phyloP scores from a whole-genome alignment of 2,113 vertebrate species.

The Scartelaos histophorus region DNA sequence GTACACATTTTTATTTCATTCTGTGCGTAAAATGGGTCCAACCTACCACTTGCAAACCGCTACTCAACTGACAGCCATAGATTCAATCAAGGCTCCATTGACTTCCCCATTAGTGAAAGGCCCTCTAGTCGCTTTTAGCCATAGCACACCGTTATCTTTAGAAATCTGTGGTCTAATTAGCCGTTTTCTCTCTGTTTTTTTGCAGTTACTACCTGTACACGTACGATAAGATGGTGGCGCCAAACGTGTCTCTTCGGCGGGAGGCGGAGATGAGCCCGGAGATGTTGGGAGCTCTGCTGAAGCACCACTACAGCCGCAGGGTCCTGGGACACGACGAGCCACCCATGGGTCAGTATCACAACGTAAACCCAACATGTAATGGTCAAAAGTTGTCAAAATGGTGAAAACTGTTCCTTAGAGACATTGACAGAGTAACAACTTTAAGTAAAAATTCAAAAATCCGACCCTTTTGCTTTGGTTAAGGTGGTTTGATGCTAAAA shows the following conservation, averaged over 20 bases:
- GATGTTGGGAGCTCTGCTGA: slow-evolving; percentile 79
- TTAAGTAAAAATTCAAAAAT: no score
- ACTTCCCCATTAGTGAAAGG: slow-evolving; percentile 10
- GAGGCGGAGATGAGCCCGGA: slow-evolving; percentile 81
- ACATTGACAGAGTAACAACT: no score
- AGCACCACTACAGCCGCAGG: slow-evolving; percentile 79
- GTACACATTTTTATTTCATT: not conserved
- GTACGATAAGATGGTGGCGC: slow-evolving; percentile 96
- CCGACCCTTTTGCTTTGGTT: no score
- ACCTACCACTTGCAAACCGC: not conserved
- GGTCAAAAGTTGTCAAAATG: no score
- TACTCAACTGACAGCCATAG: not conserved
- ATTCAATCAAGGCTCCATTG: not conserved
- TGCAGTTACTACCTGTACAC: slow-evolving; percentile 94
- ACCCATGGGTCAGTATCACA: slow-evolving; percentile 69
- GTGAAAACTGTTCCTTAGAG: no score
- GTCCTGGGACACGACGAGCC: slow-evolving; percentile 68
- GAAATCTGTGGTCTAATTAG: slow-evolving; percentile 10
- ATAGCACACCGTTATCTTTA: not conserved
- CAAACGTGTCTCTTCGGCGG: slow-evolving; percentile 87
- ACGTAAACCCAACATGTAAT: not conserved
- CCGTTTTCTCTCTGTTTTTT: not conserved
- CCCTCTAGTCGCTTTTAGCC: not conserved
- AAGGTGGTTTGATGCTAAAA: no score
- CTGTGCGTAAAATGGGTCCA: not conserved